Evolutionary conservation across 2,113 vertebrate genomes (phyloP), one percentile per base, ranked within the genome.

Genomic region (rabbit (Oryctolagus cuniculus)): DNA sequence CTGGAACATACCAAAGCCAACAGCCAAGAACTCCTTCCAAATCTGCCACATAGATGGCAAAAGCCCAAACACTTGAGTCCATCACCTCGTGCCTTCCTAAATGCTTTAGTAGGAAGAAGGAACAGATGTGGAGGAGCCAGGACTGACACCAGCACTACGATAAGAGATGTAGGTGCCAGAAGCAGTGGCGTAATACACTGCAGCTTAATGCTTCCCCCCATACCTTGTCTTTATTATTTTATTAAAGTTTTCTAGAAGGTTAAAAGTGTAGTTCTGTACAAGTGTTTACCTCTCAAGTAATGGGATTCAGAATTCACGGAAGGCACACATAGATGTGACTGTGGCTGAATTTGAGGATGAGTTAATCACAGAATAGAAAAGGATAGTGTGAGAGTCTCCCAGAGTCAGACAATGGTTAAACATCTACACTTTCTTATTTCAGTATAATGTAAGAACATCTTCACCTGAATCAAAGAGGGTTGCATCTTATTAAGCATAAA

Each of bases 301-400:
- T 27, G 80, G 21, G 3, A 91, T 93, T 80, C 87, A 78, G 81
- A 91, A 90, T 78, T 84, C 51, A 87, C 10, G 49, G 24, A 92
- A 81, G 16, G 44, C 72, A 75, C 86, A 67, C 66, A 12, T 70
- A 67, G 6, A 58, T 53, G 13, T 31, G 25, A 81, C 21, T 69
- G 4, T 89, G n/a, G 84, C 17, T 75, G 36, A 95, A 78, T 86
- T 90, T 89, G 58, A 91, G 34, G 22, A 78, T 75, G 53, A 83
- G 91, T 61, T 86, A 77, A 53, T 5, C 3, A 63, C 38, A 67
- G 10, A 91, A 94, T 3, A 74, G 10, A 61, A 24, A 88, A 73
- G 10, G 13, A 55, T 63, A 83, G 66, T 77, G 4, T 63, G 58
- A 55, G 24, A 73, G 12, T 81, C 17, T 90, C 27, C 51, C 24